These are phyloP conservation scores for Axea sp. DNA, from an alignment of 2,888 invertebrate species.

Conservation along the genomic window DNA sequence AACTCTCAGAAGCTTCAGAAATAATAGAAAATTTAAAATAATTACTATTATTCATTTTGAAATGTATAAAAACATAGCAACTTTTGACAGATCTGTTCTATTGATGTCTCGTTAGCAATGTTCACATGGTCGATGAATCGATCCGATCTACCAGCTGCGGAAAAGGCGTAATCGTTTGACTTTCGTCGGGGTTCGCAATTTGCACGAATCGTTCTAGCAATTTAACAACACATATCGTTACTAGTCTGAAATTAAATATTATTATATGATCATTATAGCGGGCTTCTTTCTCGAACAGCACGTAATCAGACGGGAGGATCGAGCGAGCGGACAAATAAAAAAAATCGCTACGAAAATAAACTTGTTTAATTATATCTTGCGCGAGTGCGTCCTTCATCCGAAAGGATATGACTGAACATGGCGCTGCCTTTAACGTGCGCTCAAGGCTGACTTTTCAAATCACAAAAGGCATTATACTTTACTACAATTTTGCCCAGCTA, in stretches of 20 bases:
- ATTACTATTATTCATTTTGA: no score
- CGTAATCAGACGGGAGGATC: slow-evolving; percentile 60
- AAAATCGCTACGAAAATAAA: slow-evolving; percentile 60
- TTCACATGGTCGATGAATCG: slow-evolving; percentile 15
- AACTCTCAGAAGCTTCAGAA: no score
- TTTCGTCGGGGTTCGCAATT: slow-evolving; percentile 43
- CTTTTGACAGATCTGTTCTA: no score
- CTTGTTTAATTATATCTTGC: slow-evolving; percentile 62
- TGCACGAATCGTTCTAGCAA: slow-evolving; percentile 55
- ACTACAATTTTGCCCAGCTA: slow-evolving; percentile 38
- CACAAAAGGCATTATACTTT: slow-evolving; percentile 54
- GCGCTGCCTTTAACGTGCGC: slow-evolving; percentile 52
- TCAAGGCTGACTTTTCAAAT: slow-evolving; percentile 59
- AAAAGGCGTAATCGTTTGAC: slow-evolving; percentile 46
- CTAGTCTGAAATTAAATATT: slow-evolving; percentile 59
- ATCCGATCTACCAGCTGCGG: slow-evolving; percentile 23
- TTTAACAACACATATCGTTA: slow-evolving; percentile 57
- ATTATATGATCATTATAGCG: slow-evolving; percentile 61
- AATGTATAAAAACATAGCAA: no score
- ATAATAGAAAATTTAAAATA: no score
- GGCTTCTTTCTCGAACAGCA: slow-evolving; percentile 53
- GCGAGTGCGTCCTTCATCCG: slow-evolving; percentile 60
- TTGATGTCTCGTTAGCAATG: slow-evolving; percentile 31
- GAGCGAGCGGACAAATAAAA: slow-evolving; percentile 47
- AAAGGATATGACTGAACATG: slow-evolving; percentile 62